Base-by-base conservation (phyloP, 2,113 vertebrate species). In the Syrmaticus mikado region DNA sequence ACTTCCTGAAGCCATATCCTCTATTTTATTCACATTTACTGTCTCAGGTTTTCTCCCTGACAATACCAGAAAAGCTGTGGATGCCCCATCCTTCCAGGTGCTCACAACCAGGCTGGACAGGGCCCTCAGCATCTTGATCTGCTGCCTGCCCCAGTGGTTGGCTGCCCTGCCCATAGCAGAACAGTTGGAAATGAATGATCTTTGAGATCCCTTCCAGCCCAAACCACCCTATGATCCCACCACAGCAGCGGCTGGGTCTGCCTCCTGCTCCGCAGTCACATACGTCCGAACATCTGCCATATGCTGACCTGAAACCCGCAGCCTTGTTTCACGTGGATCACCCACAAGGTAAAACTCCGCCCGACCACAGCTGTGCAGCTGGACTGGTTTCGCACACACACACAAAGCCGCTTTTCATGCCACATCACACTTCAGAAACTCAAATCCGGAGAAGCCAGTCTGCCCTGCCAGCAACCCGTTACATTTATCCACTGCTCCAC, bases 191-290 rank as follows among this genome's bases (percentile, higher is more conserved):
- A 16, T 10, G 27, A 15, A 53, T 16, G 27, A 53, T 16, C 15
- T 28, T 27, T 10, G 27, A 28, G 52, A 3, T 28, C 27, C 27
- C 48, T 50, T 50, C 48, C 48, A 50, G 14, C 48, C 8, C 27
- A 28, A 53, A 9, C 27, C 52, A 53, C 27, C 5, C 52, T 53
- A 15, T 16, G 52, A 28, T 10, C 27, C 27, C 9, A 28, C 27
- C 15, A 30, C 9, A 9, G 34, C 21, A 50, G 27, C 3, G n/a
- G 20, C 13, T 10, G 0, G 0, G 0, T 1, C 48, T 11, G 1
- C 16, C 61, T 5, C 40, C 75, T 7, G n/a, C 20, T 13, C 17
- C 4, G 9, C 5, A 28, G 15, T 8, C 11, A 8, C 38, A 4
- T 28, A 28, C 50, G 6, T 5, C 16, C n/a, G 22, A 71, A 1